Conservation (phyloP, 2,888 invertebrate species). For the Drepana falcataria region DNA sequence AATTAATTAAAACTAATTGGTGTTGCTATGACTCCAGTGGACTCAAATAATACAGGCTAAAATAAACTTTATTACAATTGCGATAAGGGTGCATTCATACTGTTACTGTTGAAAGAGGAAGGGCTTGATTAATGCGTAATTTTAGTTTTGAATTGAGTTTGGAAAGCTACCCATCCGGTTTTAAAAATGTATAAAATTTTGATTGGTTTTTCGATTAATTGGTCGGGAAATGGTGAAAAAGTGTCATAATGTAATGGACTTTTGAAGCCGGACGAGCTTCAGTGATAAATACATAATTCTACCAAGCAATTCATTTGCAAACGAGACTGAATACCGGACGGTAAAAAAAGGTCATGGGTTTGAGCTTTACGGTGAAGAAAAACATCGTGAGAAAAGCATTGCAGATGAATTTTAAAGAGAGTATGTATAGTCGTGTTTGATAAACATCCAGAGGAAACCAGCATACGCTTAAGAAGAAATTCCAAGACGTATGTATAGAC, state of each 20-base stretch:
- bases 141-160: conserved; percentile 42
- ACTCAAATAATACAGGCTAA: background rate
- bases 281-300: background rate
- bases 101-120: conserved; percentile 15
- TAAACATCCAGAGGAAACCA: too few species aligned
- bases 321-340: too few species aligned
- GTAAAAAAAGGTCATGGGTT: too few species aligned
- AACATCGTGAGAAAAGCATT: too few species aligned
- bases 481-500: too few species aligned
- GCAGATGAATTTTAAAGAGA: too few species aligned
- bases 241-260: conserved; percentile 1
- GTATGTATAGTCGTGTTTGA: too few species aligned
- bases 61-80: background rate
- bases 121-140: conserved; percentile 39
- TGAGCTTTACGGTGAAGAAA: too few species aligned
- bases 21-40: background rate
- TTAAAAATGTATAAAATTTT: conserved; percentile 48
- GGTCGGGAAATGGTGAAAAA: conserved; percentile 27
- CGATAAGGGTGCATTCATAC: conserved; percentile 9
- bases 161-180: conserved; percentile 31
- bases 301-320: too few species aligned
- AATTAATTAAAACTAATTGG: conserved; percentile 2
- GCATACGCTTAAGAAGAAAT: too few species aligned
- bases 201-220: conserved; percentile 54
- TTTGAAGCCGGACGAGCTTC: background rate